These are phyloP conservation scores for Coreoperca whiteheadi DNA, from an alignment of 2,113 vertebrate species.

Conservation along the genomic window DNA sequence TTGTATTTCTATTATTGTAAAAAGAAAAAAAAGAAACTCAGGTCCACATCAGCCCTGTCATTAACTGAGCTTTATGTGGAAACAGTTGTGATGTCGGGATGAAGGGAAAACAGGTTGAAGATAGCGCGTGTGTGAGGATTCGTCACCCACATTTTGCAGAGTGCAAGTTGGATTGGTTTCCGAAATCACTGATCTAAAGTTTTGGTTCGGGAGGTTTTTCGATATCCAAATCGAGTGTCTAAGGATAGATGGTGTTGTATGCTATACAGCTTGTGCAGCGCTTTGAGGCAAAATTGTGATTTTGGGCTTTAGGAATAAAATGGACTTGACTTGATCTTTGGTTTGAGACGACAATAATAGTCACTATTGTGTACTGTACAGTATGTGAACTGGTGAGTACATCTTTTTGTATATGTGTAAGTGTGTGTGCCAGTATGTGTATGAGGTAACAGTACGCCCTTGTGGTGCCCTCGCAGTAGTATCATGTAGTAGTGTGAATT, in stretches of 20 bases:
- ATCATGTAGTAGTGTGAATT: conserved; percentile 29
- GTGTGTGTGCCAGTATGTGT: conserved; percentile 5
- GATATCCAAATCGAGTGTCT: background rate
- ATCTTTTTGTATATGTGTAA: background rate
- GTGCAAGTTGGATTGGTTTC: background rate
- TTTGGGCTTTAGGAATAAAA: background rate
- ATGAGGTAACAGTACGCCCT: conserved; percentile 51
- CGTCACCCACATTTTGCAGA: background rate
- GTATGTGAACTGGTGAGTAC: background rate
- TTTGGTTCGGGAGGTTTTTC: background rate
- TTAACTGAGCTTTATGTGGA: too few species aligned
- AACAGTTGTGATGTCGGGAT: background rate
- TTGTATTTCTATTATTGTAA: too few species aligned
- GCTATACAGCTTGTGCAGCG: background rate
- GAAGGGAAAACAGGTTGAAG: background rate
- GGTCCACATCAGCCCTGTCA: too few species aligned
- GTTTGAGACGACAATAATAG: background rate
- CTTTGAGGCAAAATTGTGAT: background rate
- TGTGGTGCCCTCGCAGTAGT: conserved; percentile 53
- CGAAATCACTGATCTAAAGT: background rate
- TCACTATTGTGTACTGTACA: background rate
- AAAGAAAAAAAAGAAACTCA: too few species aligned
- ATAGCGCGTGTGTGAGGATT: background rate
- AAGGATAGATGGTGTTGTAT: background rate
- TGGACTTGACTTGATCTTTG: background rate